A percentile compares a stretch with the other conserved stretches of the same genome.
Evolutionary conservation across 1,140 invertebrate genomes (phyloP).

Genomic region (Dryas iulia): DNA sequence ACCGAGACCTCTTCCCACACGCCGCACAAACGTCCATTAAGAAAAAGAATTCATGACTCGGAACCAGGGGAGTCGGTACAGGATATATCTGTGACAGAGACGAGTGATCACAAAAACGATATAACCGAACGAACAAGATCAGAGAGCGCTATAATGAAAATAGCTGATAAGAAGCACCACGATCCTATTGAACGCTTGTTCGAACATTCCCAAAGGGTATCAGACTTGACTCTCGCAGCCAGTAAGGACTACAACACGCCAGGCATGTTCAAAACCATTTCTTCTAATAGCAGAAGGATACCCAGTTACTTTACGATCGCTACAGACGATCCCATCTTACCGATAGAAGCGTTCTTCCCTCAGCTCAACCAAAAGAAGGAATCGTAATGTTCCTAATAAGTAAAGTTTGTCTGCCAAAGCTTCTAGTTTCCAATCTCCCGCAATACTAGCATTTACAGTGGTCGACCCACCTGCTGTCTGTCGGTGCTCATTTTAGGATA

Average conservation of each 20-base stretch:
- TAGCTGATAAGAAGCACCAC: constrained; percentile 73
- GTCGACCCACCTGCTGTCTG: constrained; percentile 38
- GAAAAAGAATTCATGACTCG: constrained; percentile 68
- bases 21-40: constrained; percentile 53
- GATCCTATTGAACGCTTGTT: constrained; percentile 65
- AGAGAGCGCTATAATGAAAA: constrained; percentile 81
- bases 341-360: constrained; percentile 83
- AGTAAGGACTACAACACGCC: constrained; percentile 82
- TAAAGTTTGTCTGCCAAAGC: constrained; percentile 75
- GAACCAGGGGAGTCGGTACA: constrained; percentile 65
- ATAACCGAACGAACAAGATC: constrained; percentile 71
- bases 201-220: constrained; percentile 81
- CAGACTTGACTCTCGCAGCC: constrained; percentile 81
- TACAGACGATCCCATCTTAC: constrained; percentile 83
- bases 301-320: constrained; percentile 83
- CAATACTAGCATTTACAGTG: constrained; percentile 35
- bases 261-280: constrained; percentile 80
- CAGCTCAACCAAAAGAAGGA: constrained; percentile 82
- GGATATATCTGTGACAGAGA: constrained; percentile 62
- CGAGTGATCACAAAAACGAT: constrained; percentile 58
- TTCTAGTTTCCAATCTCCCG: constrained; percentile 27
- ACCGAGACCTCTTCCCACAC: constrained; percentile 49
- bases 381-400: constrained; percentile 61
- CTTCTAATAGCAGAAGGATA: constrained; percentile 77
- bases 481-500: constrained; percentile 45